Base-by-base conservation (phyloP, 2,113 vertebrate species). In the Nanorana parkeri region DNA sequence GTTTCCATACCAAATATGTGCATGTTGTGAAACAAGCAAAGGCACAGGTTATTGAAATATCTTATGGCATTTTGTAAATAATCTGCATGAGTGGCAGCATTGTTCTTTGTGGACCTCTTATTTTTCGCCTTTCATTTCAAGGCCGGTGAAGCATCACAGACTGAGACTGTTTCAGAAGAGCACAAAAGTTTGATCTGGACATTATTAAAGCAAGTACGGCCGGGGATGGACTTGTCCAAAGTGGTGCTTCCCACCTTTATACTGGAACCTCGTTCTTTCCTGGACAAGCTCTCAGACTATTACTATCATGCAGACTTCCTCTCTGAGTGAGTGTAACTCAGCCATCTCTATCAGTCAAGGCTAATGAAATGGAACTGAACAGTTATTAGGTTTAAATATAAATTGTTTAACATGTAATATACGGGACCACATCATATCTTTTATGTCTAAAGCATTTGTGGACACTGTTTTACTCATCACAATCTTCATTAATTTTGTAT, bases 161-260 rank as follows among this genome's bases (percentile, higher is more conserved):
- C 97, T 21, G 98, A 99, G 89, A 97, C 95, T 0, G 98, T 99
- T 16, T 99, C 98, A 28, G 98, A 99, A 89, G 98, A 99, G 91
- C 99, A 99, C 82, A 99, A 99, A 87, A 98, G 97, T 86, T 92
- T 99, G 66, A 99, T 99, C 82, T 99, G 98, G 98, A 99, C 97
- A 0, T 83, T 99, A n/a, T 84, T 99, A 88, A 99, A 99, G 88
- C 98, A 99, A 90, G 96, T 99, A 6, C 94, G 98, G 0, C 98
- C 98, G 0, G 98, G 98, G 78, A 99, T 99, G 97, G 97, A 99
- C 81, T 93, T 99, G 64, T 99, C 98, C 85, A 98, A 98, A 88
- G 98, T 99, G 84, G 98, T 99, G 29, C 90, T 99, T 79, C 98
- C 98, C 83, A 99, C 98, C 0, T 99, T 99, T 90, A 99, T 99